Conservation (phyloP, 1,140 invertebrate genomes). For the Zaprionus camerounensis region DNA sequence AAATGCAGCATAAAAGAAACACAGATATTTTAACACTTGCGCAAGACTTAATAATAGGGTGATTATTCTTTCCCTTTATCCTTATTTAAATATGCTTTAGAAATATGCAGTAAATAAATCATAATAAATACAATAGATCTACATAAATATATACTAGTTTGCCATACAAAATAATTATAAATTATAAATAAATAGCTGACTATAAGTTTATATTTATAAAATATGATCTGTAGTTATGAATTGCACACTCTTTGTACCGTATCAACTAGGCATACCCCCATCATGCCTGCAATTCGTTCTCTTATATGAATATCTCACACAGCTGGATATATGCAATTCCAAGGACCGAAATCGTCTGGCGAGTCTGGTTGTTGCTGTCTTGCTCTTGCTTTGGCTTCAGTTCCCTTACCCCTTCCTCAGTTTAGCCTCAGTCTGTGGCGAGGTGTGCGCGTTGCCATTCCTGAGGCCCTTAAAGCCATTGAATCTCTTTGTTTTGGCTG, state of each 20-base stretch:
- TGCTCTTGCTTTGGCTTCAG: constrained; percentile 2
- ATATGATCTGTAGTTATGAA: too few species aligned
- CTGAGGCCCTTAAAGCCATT: constrained; percentile 51
- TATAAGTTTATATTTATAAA: not conserved
- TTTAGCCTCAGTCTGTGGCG: not conserved
- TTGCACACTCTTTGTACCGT: not conserved
- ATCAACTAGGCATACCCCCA: constrained; percentile 16
- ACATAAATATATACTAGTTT: too few species aligned
- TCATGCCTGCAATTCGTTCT: not conserved
- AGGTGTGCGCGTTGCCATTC: constrained; percentile 54
- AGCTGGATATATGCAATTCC: constrained; percentile 28
- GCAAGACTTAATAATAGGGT: not conserved
- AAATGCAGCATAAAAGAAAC: constrained; percentile 4
- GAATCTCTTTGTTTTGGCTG: constrained; percentile 67
- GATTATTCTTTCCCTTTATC: not conserved
- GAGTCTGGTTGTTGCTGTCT: constrained; percentile 29
- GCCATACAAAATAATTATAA: too few species aligned
- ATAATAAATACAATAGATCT: not conserved
- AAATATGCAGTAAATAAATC: not conserved
- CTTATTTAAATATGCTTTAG: not conserved
- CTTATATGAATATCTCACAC: constrained; percentile 22
- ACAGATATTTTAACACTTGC: not conserved
- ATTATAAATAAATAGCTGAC: too few species aligned
- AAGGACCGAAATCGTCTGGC: constrained; percentile 26
- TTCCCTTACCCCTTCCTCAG: not conserved